A percentile compares a stretch with the other conserved stretches of the same genome.
These are phyloP conservation scores for Zaprionus camerounensis DNA, from an alignment of 1,140 invertebrate species.

Conservation along the genomic window DNA sequence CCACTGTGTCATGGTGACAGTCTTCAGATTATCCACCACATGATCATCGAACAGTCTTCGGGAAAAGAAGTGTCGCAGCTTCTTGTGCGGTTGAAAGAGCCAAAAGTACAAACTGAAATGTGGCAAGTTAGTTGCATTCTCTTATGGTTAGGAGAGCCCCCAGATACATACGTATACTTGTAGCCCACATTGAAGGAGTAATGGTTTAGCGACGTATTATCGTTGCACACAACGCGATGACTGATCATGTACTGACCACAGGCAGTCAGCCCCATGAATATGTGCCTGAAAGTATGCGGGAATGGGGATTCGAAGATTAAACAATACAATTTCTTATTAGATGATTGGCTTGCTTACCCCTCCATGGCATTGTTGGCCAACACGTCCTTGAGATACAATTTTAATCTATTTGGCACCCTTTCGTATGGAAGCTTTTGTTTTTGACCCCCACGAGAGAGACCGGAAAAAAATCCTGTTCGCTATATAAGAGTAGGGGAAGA, in stretches of 20 bases:
- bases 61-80: conserved; percentile 69
- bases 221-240: conserved; percentile 89
- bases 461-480: conserved; percentile 68
- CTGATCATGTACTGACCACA: conserved; percentile 96
- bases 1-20: conserved; percentile 87
- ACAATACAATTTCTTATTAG: background rate
- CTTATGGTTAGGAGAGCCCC: background rate
- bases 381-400: conserved; percentile 87
- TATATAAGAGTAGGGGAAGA: conserved; percentile 2
- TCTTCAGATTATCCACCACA: conserved; percentile 86
- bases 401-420: conserved; percentile 87
- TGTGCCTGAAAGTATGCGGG: conserved; percentile 86
- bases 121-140: background rate
- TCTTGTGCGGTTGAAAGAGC: conserved; percentile 81
- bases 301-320: background rate
- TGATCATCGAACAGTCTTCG: conserved; percentile 86
- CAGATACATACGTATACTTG: conserved; percentile 77
- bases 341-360: conserved; percentile 60
- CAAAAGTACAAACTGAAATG: conserved; percentile 76
- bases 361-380: conserved; percentile 84
- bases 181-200: conserved; percentile 82
- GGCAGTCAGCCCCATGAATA: conserved; percentile 96
- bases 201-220: conserved; percentile 66
- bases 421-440: conserved; percentile 85
- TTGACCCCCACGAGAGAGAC: conserved; percentile 53